Conservation (phyloP, 2,797 vertebrate species). For the Enteromius thamalakanensis region DNA sequence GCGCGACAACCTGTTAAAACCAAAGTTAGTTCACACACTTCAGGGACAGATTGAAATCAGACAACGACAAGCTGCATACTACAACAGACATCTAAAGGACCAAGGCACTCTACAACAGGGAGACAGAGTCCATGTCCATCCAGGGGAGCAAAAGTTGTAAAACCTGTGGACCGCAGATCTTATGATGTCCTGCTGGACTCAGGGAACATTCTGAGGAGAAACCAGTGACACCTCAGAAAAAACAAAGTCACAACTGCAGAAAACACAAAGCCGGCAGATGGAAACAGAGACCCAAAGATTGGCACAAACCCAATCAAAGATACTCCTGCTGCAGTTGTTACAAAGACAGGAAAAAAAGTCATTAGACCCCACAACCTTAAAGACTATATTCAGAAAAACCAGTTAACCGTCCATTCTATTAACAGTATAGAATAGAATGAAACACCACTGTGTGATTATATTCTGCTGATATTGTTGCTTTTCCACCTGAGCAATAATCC, state of each 20-base stretch:
- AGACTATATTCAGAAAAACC: too few relatives aligned
- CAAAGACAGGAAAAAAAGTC: too few relatives aligned
- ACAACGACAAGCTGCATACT: slow-evolving; percentile 13
- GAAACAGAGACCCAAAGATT: neutral
- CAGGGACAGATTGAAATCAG: slow-evolving; percentile 11
- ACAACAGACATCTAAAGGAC: slow-evolving; percentile 23
- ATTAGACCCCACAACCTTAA: too few relatives aligned
- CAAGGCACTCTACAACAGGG: neutral
- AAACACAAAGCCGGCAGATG: neutral
- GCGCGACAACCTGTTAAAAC: slow-evolving; percentile 10
- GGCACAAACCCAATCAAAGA: too few relatives aligned
- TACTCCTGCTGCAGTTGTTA: too few relatives aligned
- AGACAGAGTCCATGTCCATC: slow-evolving; percentile 11
- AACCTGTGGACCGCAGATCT: neutral
- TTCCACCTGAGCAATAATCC: neutral
- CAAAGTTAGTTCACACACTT: slow-evolving; percentile 12
- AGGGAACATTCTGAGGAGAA: neutral
- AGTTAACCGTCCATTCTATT: too few relatives aligned
- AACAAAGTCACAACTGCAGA: neutral
- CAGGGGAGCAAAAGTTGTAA: neutral
- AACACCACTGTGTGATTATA: neutral
- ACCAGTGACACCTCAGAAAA: neutral
- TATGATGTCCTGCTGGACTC: neutral
- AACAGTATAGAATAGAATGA: too few relatives aligned
- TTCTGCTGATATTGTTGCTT: neutral